These are phyloP conservation scores for Sebastes vulpes DNA, from an alignment of 2,797 vertebrate genomes.

Conservation along the genomic window DNA sequence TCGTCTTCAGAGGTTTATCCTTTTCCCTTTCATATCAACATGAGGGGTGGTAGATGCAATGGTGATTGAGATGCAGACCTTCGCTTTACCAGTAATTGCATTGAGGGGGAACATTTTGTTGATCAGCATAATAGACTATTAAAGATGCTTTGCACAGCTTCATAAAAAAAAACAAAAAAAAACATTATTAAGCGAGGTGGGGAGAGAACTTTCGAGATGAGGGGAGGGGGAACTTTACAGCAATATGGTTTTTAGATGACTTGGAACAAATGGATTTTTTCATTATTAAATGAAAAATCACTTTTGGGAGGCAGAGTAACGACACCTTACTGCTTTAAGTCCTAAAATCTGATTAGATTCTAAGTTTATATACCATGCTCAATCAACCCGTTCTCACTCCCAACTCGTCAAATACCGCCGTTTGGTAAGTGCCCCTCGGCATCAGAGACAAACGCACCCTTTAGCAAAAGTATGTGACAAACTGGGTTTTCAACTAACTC, in stretches of 20 bases:
- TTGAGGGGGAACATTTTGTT: slow-evolving; percentile 51
- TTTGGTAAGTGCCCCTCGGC: too few relatives aligned
- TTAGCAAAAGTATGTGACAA: too few relatives aligned
- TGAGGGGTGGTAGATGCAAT: slow-evolving; percentile 15
- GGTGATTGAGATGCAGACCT: slow-evolving; percentile 63
- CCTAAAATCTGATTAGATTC: background rate
- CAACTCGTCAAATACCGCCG: too few relatives aligned
- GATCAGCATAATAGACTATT: slow-evolving; percentile 60
- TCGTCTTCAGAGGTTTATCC: slow-evolving; percentile 56
- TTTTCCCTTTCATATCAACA: slow-evolving; percentile 58
- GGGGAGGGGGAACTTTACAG: background rate
- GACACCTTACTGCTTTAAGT: background rate
- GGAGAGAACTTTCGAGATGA: background rate
- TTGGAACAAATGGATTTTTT: background rate
- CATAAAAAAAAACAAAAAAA: background rate
- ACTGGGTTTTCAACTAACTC: too few relatives aligned
- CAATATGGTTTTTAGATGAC: background rate
- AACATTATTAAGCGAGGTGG: slow-evolving; percentile 7
- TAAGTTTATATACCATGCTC: background rate
- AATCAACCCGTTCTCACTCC: too few relatives aligned
- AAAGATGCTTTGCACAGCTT: slow-evolving; percentile 39
- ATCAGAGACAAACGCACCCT: too few relatives aligned
- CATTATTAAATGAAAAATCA: background rate
- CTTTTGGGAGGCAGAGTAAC: background rate
- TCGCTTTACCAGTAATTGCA: slow-evolving; percentile 56